Base-by-base conservation (phyloP, 2,797 vertebrate species). In the Podarcis lilfordi region DNA sequence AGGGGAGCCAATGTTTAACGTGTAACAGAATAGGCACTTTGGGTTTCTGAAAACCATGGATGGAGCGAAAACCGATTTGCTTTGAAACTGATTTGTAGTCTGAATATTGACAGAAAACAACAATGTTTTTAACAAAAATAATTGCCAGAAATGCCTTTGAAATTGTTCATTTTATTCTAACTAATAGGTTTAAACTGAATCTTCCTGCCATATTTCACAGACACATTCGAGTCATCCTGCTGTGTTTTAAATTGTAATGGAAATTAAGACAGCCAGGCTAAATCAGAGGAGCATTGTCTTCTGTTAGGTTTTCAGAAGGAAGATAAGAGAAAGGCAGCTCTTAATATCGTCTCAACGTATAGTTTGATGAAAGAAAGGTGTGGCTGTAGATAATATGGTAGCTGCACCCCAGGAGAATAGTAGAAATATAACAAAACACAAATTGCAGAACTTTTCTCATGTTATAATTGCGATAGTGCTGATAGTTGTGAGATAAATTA, bases 171-270 rank as follows among this genome's bases (percentile, higher is more conserved):
- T 91, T 89, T 72, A 82, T 29, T 17, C 69, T 76, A 1, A 88
- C 78, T 87, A 27, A 74, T 88, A 76, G 19, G 19, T 40, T 19
- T 43, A 92, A 92, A 90, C 4, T 23, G 23, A 90, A 86, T 85
- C 5, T 3, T 81, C 45, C 5, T 74, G 84, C 76, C 64, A 89
- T 87, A 61, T 72, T 68, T 86, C 93, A 55, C 17, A 55, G 81
- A 55, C 35, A 72, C 43, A 87, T 91, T 72, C 17, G 2, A 37
- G 50, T 64, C 19, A 1, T 74, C 85, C 80, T 45, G 74, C 27
- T 15, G 83, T 71, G 32, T 92, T 92, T 89, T 83, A 25, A 68
- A 68, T 83, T 91, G 76, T 27, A 92, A 9, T 78, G 76, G 81
- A 90, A 71, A 87, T 89, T 91, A 91, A 90, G 76, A 79, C 37